These are phyloP conservation scores for Lasioglossum marginatum DNA, from an alignment of 2,888 invertebrate genomes.

Conservation along the genomic window DNA sequence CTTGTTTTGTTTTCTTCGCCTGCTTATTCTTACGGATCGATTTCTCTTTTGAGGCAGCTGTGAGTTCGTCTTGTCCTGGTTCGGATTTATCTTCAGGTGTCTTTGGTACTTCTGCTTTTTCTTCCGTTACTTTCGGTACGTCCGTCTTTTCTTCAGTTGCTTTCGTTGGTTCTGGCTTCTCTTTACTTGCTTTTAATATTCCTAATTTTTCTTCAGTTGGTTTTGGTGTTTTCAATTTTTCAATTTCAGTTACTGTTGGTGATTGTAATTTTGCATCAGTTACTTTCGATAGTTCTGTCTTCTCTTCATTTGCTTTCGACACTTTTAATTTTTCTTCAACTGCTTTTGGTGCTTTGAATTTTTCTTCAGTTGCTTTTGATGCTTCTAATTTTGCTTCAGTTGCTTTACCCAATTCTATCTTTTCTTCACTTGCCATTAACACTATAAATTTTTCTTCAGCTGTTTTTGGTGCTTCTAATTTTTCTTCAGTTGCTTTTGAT, in stretches of 20 bases:
- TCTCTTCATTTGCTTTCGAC: not conserved
- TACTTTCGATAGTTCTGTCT: not conserved
- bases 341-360: not conserved
- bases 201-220: not conserved
- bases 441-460: not conserved
- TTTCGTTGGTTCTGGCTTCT: too few relatives aligned
- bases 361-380: not conserved
- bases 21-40: conserved; percentile 39
- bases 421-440: not conserved
- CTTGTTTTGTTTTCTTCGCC: conserved; percentile 30
- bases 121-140: not conserved
- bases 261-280: not conserved
- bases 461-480: not conserved
- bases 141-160: not conserved
- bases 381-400: not conserved
- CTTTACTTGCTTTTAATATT: not conserved
- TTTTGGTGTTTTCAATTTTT: too few relatives aligned
- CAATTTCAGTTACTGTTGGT: not conserved
- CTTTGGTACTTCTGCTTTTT: conserved; percentile 1
- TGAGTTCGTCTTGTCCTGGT: conserved; percentile 5
- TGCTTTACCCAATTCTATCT: too few relatives aligned
- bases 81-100: not conserved
- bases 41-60: conserved; percentile 26
- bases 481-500: not conserved
- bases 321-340: not conserved